Percentiles rank a stretch among this genome's conserved stretches.
phyloP scores from a whole-genome alignment of 2,797 vertebrate species.

The Amazona ochrocephala region DNA sequence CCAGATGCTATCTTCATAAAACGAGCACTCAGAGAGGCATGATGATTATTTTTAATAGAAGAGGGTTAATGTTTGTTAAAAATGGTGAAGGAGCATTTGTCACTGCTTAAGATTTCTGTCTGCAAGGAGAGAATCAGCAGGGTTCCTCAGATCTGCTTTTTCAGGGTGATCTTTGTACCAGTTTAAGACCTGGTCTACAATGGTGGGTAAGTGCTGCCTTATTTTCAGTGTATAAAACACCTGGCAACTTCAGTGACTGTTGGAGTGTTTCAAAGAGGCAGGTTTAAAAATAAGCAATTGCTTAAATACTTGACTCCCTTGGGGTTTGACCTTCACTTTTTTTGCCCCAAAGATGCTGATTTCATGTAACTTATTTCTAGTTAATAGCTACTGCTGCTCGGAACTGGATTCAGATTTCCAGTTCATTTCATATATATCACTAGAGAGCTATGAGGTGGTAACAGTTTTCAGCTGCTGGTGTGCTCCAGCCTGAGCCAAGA shows the following conservation, averaged over 20 bases:
- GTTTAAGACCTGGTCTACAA: background rate
- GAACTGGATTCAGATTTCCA: background rate
- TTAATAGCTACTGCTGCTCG: background rate
- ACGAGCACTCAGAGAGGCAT: background rate
- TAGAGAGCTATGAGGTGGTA: background rate
- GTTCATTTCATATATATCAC: background rate
- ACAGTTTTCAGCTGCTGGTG: background rate
- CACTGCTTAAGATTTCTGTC: background rate
- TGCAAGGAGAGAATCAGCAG: background rate
- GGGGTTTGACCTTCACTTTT: background rate
- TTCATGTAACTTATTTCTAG: background rate
- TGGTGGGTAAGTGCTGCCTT: background rate
- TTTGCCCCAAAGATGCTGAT: background rate
- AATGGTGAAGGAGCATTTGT: background rate
- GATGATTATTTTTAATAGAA: constrained; percentile 24
- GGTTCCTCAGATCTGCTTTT: background rate
- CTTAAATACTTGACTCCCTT: background rate
- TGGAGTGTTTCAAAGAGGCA: background rate
- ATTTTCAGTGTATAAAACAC: background rate
- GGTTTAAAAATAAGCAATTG: background rate
- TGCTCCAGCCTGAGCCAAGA: background rate
- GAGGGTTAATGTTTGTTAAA: background rate
- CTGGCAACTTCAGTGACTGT: background rate
- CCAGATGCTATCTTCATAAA: constrained; percentile 8
- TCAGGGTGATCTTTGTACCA: background rate